phyloP scores from a whole-genome alignment of 2,888 invertebrate genomes.

The Tetramorium bicarinatum region DNA sequence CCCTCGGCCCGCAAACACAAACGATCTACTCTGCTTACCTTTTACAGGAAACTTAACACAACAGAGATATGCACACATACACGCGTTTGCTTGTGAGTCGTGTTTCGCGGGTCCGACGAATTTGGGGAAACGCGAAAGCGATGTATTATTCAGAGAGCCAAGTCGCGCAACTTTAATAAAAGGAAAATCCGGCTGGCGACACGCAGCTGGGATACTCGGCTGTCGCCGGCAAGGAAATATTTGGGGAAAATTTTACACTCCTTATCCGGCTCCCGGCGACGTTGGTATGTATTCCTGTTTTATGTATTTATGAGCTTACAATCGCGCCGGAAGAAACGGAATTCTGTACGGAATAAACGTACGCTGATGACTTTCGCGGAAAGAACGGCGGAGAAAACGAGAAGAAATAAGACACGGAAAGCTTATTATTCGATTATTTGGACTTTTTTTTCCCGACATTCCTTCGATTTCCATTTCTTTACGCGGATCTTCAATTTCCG shows the following conservation, averaged over 20 bases:
- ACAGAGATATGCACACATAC: not conserved
- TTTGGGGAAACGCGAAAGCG: slow-evolving; percentile 38
- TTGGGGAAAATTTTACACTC: slow-evolving; percentile 56
- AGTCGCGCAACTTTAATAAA: slow-evolving; percentile 68
- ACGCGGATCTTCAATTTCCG: not conserved
- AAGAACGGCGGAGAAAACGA: too few species aligned
- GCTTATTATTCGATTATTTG: not conserved
- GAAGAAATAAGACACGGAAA: not conserved
- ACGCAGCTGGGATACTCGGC: slow-evolving; percentile 44
- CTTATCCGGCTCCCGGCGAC: slow-evolving; percentile 13
- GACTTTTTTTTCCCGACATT: not conserved
- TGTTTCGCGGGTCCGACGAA: slow-evolving; percentile 29
- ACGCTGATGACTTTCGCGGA: not conserved
- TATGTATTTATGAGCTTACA: slow-evolving; percentile 28
- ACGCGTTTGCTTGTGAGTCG: not conserved
- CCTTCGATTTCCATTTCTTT: not conserved
- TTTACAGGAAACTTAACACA: slow-evolving; percentile 1
- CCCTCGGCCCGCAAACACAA: not conserved
- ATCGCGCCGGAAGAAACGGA: not conserved
- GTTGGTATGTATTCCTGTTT: slow-evolving; percentile 12
- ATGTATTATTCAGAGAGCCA: slow-evolving; percentile 70
- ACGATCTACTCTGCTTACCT: not conserved
- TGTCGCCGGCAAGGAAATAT: slow-evolving; percentile 57
- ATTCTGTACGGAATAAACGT: not conserved
- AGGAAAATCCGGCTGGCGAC: slow-evolving; percentile 52